Conservation (phyloP, 2,888 invertebrate species). For the Tetranychus piercei region DNA sequence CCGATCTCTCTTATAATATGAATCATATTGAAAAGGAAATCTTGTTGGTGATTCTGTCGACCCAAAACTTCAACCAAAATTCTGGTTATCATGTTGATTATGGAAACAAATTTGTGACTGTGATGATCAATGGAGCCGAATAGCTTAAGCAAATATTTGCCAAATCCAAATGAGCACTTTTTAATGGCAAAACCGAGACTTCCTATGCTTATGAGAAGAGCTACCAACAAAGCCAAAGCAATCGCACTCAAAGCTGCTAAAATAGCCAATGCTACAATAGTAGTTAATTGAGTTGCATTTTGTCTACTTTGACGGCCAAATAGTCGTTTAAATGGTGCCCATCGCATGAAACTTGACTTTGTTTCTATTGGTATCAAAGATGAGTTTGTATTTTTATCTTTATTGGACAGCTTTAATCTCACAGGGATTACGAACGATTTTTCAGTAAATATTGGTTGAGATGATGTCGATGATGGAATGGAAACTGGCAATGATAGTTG, state of each 20-base stretch:
- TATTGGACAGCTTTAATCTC: neutral
- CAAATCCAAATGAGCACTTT: neutral
- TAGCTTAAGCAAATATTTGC: neutral
- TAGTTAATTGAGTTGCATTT: neutral
- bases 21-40: neutral
- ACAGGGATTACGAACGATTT: neutral
- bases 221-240: neutral
- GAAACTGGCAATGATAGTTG: neutral
- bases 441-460: neutral
- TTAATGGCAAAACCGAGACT: neutral
- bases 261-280: neutral
- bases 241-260: neutral
- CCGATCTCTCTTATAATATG: neutral
- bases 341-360: neutral
- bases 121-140: neutral
- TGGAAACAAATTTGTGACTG: neutral
- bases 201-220: neutral
- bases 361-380: neutral
- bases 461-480: neutral
- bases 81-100: neutral
- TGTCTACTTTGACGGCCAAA: neutral
- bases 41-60: neutral
- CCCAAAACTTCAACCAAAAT: neutral
- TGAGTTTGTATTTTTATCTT: neutral
- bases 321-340: neutral